Base-by-base conservation (phyloP, 2,797 vertebrate species). In the Liparis tanakae region DNA sequence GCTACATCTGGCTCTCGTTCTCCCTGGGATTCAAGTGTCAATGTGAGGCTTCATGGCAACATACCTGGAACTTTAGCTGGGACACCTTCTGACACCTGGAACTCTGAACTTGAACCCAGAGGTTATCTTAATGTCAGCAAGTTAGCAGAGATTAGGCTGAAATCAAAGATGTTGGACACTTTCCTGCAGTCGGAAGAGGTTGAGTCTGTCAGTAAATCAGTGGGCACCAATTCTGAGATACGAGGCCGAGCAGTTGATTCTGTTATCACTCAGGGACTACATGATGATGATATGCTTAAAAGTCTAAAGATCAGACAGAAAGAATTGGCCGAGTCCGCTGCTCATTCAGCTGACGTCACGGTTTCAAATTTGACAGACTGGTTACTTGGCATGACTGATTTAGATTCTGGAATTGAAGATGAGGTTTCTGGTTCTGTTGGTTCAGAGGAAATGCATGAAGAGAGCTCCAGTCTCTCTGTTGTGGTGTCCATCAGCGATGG, bases 241-340 rank as follows among this genome's bases (percentile, higher is more conserved):
- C 25, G 13, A 14, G 60, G 25, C 17, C 58, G 0, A 51, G 20
- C 25, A 20, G 54, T 6, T 2, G 10, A 36, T 37, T 68, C 50
- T 22, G 48, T 10, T 20, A 14, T 34, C 17, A 10, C 57, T 53
- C 7, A 72, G 60, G 66, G 22, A 72, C 43, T 43, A 41, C 20
- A 55, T 58, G 59, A 53, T n/a, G 4, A 57, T 30, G 39, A 70
- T 25, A 6, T 30, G 20, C 18, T 69, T 60, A 48, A 62, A 17
- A 34, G 69, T 72, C 72, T 59, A n/a, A 46, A 55, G 61, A 48
- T 65, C 66, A 60, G 37, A 88, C 66, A 25, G 39, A 66, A 39
- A 6, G 61, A 77, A 17, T 67, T 57, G 1, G 69, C 48, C 55
- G 1, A 1, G 20, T 30, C 54, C 20, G 30, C 48, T 37, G 39